A percentile compares a stretch with the other conserved stretches of the same genome.
These are phyloP conservation scores for western clawed frog (Xenopus tropicalis) DNA, from an alignment of 2,113 vertebrate genomes.

Conservation along the genomic window DNA sequence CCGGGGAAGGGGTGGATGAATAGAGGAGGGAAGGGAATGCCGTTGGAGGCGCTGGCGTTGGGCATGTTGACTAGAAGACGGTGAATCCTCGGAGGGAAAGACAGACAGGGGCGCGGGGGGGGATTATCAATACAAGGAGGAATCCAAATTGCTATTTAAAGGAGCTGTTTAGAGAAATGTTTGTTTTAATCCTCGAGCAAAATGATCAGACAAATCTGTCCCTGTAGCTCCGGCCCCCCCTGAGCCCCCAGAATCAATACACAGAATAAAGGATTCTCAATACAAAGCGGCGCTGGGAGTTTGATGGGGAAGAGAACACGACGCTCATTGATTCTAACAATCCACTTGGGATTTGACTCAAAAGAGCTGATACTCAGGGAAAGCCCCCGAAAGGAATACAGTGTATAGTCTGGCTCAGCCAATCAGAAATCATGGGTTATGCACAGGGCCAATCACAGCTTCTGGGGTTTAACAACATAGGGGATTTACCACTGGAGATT, in stretches of 20 bases:
- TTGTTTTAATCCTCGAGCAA: slow-evolving; percentile 9
- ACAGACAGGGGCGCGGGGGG: neutral
- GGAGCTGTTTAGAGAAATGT: neutral
- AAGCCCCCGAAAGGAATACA: no score
- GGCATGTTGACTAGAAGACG: slow-evolving; percentile 9
- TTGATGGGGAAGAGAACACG: neutral
- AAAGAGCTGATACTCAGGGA: no score
- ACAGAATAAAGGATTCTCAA: slow-evolving; percentile 4
- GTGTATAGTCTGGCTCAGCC: no score
- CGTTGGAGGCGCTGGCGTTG: no score
- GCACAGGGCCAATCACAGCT: no score
- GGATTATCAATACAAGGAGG: slow-evolving; percentile 21
- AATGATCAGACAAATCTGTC: neutral
- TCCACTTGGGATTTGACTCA: no score
- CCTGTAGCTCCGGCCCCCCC: neutral
- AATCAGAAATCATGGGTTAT: no score
- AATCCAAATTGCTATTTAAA: slow-evolving; percentile 22
- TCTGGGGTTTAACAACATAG: no score
- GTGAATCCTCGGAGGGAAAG: neutral
- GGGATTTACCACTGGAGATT: no score
- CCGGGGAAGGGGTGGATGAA: neutral
- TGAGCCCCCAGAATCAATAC: slow-evolving; percentile 14
- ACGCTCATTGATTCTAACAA: no score
- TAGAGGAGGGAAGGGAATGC: neutral
- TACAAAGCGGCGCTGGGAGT: neutral